Evolutionary conservation across 2,888 invertebrate species (phyloP), one percentile per base, ranked within the genome.

Genomic region (Aporophyla lueneburgensis): DNA sequence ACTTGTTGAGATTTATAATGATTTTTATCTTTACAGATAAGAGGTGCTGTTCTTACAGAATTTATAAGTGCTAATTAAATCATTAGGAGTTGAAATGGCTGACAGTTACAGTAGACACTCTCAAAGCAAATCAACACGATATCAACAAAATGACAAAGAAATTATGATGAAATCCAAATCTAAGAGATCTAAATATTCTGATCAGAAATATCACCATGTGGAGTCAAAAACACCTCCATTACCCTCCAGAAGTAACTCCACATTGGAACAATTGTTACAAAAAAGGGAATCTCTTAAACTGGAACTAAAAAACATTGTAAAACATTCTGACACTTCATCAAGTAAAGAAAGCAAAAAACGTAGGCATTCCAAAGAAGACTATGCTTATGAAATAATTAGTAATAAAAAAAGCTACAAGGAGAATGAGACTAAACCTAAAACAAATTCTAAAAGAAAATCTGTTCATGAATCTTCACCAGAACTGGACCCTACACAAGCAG

Each of bases 401-500:
- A 73, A 33, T 79, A 89, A 87, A 83, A 89, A 83, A 84, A 78
- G 68, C 54, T 81, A 78, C 71, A 81, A 70, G 67, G 78, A 71
- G 67, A 80, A 84, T 73, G 83, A 87, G 61, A 85, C 87, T 77
- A 80, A 87, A 84, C 75, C 62, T 2, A 74, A 65, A 69, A 69
- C 56, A 40, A 78, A 80, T 73, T 63, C 83, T 61, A 85, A 86
- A 86, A 84, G 76, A 81, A 78, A 86, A 86, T 71, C 65, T 67
- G 62, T 76, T n/a, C 77, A 81, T 77, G 90, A 92, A 71, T 78
- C 84, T 68, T 94, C 95, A 70, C 94, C 94, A 82, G 97, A 97
- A 86, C 95, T 97, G 84, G 97, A 97, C 76, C 97, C 97, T 80
- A 94, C 97, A 9, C 91, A 93, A 78, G 97, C 98, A 88, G 97